These are phyloP conservation scores for Scaptomyza graminum DNA, from an alignment of 1,140 invertebrate species.

Conservation along the genomic window DNA sequence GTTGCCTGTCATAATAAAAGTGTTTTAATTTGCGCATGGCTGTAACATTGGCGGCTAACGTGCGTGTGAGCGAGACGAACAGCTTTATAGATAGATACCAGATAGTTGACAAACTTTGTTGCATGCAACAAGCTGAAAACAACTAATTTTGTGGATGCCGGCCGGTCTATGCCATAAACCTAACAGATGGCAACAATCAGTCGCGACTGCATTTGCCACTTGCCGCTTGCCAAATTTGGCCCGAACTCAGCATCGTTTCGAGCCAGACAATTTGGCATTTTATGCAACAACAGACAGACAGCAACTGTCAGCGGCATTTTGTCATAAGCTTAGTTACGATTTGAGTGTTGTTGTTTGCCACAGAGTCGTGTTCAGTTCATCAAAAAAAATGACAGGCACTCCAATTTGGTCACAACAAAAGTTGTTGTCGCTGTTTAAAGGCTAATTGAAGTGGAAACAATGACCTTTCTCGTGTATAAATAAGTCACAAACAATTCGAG, in stretches of 20 bases:
- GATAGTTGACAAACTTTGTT: slow-evolving; percentile 47
- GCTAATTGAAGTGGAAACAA: slow-evolving; percentile 81
- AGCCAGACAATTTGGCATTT: slow-evolving; percentile 77
- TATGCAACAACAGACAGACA: slow-evolving; percentile 50
- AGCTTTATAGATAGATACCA: slow-evolving; percentile 19
- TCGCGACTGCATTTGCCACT: slow-evolving; percentile 56
- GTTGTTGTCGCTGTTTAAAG: slow-evolving; percentile 39
- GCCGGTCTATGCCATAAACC: slow-evolving; percentile 67
- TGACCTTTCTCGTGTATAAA: slow-evolving; percentile 77
- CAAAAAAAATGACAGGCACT: slow-evolving; percentile 55
- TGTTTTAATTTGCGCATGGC: slow-evolving; percentile 57
- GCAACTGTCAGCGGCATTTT: slow-evolving; percentile 39
- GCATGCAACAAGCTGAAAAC: slow-evolving; percentile 55
- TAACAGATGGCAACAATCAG: slow-evolving; percentile 30
- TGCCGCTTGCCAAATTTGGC: slow-evolving; percentile 65
- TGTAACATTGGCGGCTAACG: slow-evolving; percentile 50
- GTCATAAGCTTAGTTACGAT: slow-evolving; percentile 55
- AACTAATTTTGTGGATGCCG: slow-evolving; percentile 56
- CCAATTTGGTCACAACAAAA: slow-evolving; percentile 57
- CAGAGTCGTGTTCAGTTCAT: slow-evolving; percentile 52
- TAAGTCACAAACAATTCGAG: slow-evolving; percentile 74
- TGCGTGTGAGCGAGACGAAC: slow-evolving; percentile 9
- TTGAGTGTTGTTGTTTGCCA: slow-evolving; percentile 43
- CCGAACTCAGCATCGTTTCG: slow-evolving; percentile 35
- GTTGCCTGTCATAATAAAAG: slow-evolving; percentile 68